A percentile compares a stretch with the other conserved stretches of the same genome.
Evolutionary conservation across 2,888 invertebrate species (phyloP).

Genomic region (Diplazon laetatorius): DNA sequence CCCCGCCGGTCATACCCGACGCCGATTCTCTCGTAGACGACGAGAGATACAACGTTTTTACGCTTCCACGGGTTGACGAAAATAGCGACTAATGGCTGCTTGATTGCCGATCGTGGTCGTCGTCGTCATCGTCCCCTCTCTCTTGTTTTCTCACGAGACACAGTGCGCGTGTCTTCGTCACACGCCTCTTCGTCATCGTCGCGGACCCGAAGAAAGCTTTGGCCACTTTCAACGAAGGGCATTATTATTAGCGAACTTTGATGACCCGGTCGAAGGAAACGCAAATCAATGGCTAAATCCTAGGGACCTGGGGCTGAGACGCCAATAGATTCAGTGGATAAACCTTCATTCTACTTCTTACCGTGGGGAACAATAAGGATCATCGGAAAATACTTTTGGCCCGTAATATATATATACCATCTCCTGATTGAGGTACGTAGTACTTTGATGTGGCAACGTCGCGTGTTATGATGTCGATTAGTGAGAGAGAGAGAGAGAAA

Average conservation of each 20-base stretch:
- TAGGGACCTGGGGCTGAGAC: too few relatives aligned
- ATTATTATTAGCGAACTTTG: slow-evolving; percentile 34
- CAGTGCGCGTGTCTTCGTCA: background rate
- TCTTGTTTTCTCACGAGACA: slow-evolving; percentile 20
- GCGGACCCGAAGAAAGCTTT: too few relatives aligned
- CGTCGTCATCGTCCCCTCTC: slow-evolving; percentile 47
- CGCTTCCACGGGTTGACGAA: slow-evolving; percentile 69
- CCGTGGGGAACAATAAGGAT: too few relatives aligned
- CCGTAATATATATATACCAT: too few relatives aligned
- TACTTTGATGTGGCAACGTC: too few relatives aligned
- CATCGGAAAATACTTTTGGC: too few relatives aligned
- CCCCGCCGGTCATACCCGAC: background rate
- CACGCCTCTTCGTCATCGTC: slow-evolving; percentile 18
- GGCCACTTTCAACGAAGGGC: too few relatives aligned
- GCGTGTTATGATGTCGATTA: too few relatives aligned
- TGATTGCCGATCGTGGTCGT: slow-evolving; percentile 72
- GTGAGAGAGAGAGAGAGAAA: too few relatives aligned
- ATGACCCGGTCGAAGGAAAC: background rate
- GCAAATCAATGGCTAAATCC: background rate
- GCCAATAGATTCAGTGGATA: too few relatives aligned
- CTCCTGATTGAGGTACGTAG: too few relatives aligned
- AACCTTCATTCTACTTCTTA: too few relatives aligned
- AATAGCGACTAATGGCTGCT: slow-evolving; percentile 72
- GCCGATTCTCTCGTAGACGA: slow-evolving; percentile 62
- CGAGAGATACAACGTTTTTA: slow-evolving; percentile 69